Evolutionary conservation across 2,113 vertebrate genomes (phyloP), one percentile per base, ranked within the genome.

Genomic region (Garra rufa): DNA sequence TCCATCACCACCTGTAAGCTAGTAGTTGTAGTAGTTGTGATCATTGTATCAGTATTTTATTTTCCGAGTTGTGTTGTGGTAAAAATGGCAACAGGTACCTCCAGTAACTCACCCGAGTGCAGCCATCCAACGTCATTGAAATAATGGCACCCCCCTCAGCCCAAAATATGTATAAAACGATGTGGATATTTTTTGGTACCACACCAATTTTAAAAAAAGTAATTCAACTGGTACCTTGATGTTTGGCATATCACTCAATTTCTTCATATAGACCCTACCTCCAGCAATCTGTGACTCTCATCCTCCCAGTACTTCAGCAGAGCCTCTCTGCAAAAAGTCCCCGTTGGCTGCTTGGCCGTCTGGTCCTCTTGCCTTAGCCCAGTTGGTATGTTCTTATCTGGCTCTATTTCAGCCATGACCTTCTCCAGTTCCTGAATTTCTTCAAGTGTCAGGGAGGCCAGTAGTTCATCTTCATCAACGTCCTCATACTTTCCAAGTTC

Each of bases 261-360:
- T n/a, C 52, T 55, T 11, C 8, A 48, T 17, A 34, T 14, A 76
- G 50, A 5, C 34, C 93, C 61, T 76, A 93, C 93, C 88, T 96
- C 93, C 67, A 95, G 79, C 69, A 96, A 94, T 87, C 94, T 96
- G 86, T 88, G 93, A 84, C 95, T 96, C 88, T 97, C 96, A n/a
- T 95, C 95, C 91, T 97, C 96, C 96, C 96, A 97, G 57, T 97
- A 96, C 77, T 95, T 96, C 92, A 97, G 94, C 90, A 98, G 88
- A 0, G 96, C 95, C 81, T 96, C 95, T 88, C 96, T 87, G 94
- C 95, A 95, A 91, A 96, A 97, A 8, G 88, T 93, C 43, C 93
- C 96, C 0, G 94, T 96, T 0, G 96, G 96, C 1, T 92, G 95
- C 92, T 96, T 97, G 90, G 95, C 93, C 0, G 96, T 98, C 89